These are phyloP conservation scores for Oxyteleia sp. DNA, from an alignment of 2,888 invertebrate species.

Conservation along the genomic window DNA sequence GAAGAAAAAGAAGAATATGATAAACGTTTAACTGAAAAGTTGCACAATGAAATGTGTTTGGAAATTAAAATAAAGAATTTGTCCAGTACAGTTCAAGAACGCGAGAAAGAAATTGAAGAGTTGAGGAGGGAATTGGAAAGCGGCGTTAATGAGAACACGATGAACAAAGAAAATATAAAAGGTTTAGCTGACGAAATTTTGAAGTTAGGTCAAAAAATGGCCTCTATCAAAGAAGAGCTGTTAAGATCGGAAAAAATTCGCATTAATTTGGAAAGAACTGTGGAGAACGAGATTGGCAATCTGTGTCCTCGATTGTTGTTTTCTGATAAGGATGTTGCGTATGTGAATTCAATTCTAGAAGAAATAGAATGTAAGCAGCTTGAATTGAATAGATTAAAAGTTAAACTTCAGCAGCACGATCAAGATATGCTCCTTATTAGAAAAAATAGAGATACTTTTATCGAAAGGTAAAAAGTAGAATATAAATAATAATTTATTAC, in stretches of 20 bases:
- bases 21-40: slow-evolving; percentile 73
- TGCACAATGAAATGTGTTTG: slow-evolving; percentile 74
- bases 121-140: slow-evolving; percentile 74
- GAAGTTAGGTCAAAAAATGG: slow-evolving; percentile 74
- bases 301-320: slow-evolving; percentile 74
- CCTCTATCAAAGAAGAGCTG: slow-evolving; percentile 75
- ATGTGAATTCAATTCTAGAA: slow-evolving; percentile 76
- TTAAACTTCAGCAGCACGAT: slow-evolving; percentile 77
- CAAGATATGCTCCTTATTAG: slow-evolving; percentile 78
- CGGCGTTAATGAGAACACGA: slow-evolving; percentile 71
- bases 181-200: slow-evolving; percentile 76
- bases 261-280: slow-evolving; percentile 75
- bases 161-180: slow-evolving; percentile 76
- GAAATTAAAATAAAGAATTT: slow-evolving; percentile 77
- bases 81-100: slow-evolving; percentile 71
- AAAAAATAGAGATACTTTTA: slow-evolving; percentile 78
- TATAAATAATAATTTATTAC: background rate
- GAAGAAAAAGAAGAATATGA: slow-evolving; percentile 76
- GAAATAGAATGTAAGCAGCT: slow-evolving; percentile 73
- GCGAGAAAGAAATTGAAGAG: slow-evolving; percentile 76
- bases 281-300: slow-evolving; percentile 76
- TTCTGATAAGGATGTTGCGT: slow-evolving; percentile 77
- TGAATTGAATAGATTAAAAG: slow-evolving; percentile 77
- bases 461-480: slow-evolving; percentile 75
- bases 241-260: slow-evolving; percentile 76